Evolutionary conservation across 2,797 vertebrate species (phyloP), one percentile per base, ranked within the genome.

Genomic region (Gephyroberyx darwinii): DNA sequence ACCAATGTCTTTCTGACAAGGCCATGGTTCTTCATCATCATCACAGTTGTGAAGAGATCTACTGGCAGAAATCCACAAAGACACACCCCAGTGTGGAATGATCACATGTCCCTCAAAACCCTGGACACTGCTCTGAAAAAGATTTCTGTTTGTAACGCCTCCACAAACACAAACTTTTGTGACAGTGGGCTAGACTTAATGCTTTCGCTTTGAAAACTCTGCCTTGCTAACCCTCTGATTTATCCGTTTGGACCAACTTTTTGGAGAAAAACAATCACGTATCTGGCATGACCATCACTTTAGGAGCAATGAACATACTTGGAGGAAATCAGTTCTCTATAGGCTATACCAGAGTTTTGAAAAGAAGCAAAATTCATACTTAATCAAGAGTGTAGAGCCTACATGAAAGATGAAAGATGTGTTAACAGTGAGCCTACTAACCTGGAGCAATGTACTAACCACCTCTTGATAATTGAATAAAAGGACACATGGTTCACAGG

Each of bases 71-170:
- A 41, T 51, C 20, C 60, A 67, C 22, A 66, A 35, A 63, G 60
- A 82, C 74, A 80, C 74, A 75, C 60, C 65, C 37, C n/a, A 19
- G 12, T 53, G 37, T 63, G 65, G 61, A 77, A 69, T 80, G 12
- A 79, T 65, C 55, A 61, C 58, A 73, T 56, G 68, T 65, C 22
- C 33, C 59, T 76, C 52, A 83, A 78, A 77, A 45, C 30, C 35
- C n/a, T 71, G 66, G 57, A 71, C 26, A 47, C 70, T 78, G 65
- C 55, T 57, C 65, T 31, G 13, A 82, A 77, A 72, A 71, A 78
- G 72, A 55, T 5, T 16, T 53, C 20, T n/a, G 30, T 64, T 41
- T 43, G 39, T 12, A 22, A 60, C 10, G 43, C 54, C 17, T 69
- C 19, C 19, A 22, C 17, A 62, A 26, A 58, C 43, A 43, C 41